Conservation (phyloP, 2,888 invertebrate genomes). For the Agrypnus murinus region DNA sequence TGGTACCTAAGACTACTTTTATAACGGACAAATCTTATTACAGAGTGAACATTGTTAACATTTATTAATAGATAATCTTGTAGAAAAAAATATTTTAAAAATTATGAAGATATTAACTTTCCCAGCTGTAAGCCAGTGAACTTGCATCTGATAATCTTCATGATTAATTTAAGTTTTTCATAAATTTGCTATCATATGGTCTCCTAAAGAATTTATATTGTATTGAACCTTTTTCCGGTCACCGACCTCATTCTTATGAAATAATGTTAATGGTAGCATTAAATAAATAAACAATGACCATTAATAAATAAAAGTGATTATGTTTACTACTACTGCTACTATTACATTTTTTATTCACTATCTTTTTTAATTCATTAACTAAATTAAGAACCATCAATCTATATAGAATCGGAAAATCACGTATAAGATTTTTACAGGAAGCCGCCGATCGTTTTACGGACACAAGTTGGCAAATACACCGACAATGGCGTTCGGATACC, state of each 20-base stretch:
- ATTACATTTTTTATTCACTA: constrained; percentile 22
- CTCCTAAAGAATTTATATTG: constrained; percentile 11
- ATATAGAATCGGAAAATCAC: not conserved
- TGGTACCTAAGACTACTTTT: constrained; percentile 38
- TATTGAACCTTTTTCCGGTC: constrained; percentile 30
- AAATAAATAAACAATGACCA: not conserved
- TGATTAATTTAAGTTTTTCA: constrained; percentile 10
- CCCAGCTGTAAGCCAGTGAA: not conserved
- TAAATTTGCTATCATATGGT: constrained; percentile 24
- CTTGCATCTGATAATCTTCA: too few relatives aligned
- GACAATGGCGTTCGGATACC: constrained; percentile 77
- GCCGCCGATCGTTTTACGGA: constrained; percentile 82
- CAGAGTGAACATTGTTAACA: constrained; percentile 37
- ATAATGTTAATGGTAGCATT: constrained; percentile 7
- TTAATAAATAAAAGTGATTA: not conserved
- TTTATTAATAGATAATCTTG: constrained; percentile 30
- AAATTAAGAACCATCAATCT: not conserved
- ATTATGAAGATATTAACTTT: not conserved
- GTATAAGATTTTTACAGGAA: constrained; percentile 71
- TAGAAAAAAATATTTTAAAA: not conserved
- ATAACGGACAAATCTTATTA: constrained; percentile 45
- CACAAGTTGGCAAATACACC: constrained; percentile 84
- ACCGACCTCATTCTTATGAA: constrained; percentile 22
- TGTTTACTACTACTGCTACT: not conserved
- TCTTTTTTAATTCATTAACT: constrained; percentile 28